These are phyloP conservation scores for Amphilophus citrinellus DNA, from an alignment of 2,113 vertebrate genomes.

Conservation along the genomic window DNA sequence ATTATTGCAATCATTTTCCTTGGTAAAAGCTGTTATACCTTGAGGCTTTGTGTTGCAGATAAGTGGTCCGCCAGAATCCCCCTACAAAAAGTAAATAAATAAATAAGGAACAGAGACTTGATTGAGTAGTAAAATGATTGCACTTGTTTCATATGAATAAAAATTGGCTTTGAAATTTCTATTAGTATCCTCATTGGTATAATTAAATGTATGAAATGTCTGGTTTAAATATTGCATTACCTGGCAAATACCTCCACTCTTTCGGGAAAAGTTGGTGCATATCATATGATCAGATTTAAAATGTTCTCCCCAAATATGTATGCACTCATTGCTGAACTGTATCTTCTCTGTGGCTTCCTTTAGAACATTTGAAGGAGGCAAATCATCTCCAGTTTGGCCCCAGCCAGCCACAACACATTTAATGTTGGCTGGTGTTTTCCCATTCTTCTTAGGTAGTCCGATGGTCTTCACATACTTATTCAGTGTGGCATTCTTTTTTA, in stretches of 20 bases:
- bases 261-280: constrained; percentile 62
- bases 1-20: rapidly evolving
- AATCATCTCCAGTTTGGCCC: constrained; percentile 12
- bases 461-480: constrained; percentile 37
- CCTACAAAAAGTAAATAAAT: constrained; percentile 39
- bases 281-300: constrained; percentile 57
- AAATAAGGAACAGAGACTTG: neutral
- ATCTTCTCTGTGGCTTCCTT: constrained; percentile 49
- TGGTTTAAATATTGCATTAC: constrained; percentile 40
- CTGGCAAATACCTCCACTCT: constrained; percentile 61
- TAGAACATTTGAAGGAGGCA: constrained; percentile 43
- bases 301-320: neutral
- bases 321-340: constrained; percentile 22
- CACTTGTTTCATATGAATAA: neutral
- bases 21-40: constrained; percentile 49
- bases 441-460: constrained; percentile 35
- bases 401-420: constrained; percentile 69
- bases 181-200: neutral
- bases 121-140: neutral
- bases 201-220: too few relatives aligned
- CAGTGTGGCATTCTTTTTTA: constrained; percentile 53
- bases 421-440: neutral
- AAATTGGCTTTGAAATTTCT: neutral
- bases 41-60: constrained; percentile 55
- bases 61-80: constrained; percentile 75